phyloP scores from a whole-genome alignment of 2,888 invertebrate genomes.

The Gymnosoma rotundatum region DNA sequence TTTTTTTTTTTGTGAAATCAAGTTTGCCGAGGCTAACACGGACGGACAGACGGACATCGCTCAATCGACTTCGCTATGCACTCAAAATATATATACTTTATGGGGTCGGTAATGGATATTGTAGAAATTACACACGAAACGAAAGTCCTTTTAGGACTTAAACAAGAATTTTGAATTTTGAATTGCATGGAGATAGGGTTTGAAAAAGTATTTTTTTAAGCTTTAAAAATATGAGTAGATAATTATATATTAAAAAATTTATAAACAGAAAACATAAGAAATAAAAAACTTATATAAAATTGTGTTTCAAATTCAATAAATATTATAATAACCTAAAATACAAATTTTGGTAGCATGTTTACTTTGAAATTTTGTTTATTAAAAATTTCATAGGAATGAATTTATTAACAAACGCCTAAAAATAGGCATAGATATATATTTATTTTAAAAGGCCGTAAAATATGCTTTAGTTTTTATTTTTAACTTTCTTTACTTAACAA shows the following conservation, averaged over 20 bases:
- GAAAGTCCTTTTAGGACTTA: too few species aligned
- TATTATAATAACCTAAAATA: slow-evolving; percentile 3
- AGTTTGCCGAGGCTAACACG: too few species aligned
- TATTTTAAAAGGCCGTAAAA: slow-evolving; percentile 12
- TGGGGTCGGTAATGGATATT: too few species aligned
- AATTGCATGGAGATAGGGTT: too few species aligned
- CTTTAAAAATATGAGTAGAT: too few species aligned
- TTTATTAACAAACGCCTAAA: slow-evolving; percentile 22
- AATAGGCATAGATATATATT: neutral
- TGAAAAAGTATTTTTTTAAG: too few species aligned
- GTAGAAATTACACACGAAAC: too few species aligned
- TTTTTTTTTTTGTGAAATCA: too few species aligned
- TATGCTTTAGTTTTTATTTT: slow-evolving; percentile 31
- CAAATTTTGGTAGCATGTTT: slow-evolving; percentile 29
- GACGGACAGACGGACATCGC: too few species aligned
- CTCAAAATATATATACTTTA: too few species aligned
- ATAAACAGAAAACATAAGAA: neutral
- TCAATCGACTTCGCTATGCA: too few species aligned
- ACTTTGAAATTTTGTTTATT: neutral
- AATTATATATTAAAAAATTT: neutral
- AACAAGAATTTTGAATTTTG: too few species aligned
- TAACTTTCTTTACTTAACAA: neutral
- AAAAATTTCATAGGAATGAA: slow-evolving; percentile 10
- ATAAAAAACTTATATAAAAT: slow-evolving; percentile 45
- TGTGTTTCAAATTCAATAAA: slow-evolving; percentile 54